These are phyloP conservation scores for Aythya baeri DNA, from an alignment of 2,113 vertebrate species.

Conservation along the genomic window DNA sequence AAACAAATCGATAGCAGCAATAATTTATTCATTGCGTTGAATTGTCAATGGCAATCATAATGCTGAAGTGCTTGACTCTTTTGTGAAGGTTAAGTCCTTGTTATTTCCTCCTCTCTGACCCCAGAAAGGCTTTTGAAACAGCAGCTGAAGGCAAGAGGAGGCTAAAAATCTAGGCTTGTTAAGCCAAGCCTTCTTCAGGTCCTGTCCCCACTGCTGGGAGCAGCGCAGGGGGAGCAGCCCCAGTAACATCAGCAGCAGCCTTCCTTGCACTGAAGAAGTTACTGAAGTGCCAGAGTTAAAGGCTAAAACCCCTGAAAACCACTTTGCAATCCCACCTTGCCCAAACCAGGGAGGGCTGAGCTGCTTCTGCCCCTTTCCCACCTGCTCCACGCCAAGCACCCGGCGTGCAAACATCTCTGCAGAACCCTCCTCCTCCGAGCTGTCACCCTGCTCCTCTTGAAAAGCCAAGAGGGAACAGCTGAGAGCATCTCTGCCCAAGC, in stretches of 20 bases:
- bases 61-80: neutral
- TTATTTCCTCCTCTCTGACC: neutral
- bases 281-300: neutral
- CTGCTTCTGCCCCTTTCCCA: neutral
- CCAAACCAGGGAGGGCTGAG: neutral
- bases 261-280: neutral
- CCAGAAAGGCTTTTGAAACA: neutral
- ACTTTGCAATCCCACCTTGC: neutral
- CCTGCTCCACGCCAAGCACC: rapidly evolving
- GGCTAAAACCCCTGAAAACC: neutral
- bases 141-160: neutral
- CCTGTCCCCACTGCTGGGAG: neutral
- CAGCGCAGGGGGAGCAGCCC: neutral
- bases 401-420: neutral
- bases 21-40: constrained; percentile 27
- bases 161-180: neutral
- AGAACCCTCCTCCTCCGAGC: neutral
- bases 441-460: neutral
- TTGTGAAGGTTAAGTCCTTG: neutral
- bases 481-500: neutral
- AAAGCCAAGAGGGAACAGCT: neutral
- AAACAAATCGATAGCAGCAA: constrained; percentile 32
- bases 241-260: neutral
- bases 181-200: neutral
- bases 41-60: neutral